A percentile compares a stretch with the other conserved stretches of the same genome.
Evolutionary conservation across 92 coral and sea anemone species (phyloP).

Genomic region (Parazoanthus atlanticus): DNA sequence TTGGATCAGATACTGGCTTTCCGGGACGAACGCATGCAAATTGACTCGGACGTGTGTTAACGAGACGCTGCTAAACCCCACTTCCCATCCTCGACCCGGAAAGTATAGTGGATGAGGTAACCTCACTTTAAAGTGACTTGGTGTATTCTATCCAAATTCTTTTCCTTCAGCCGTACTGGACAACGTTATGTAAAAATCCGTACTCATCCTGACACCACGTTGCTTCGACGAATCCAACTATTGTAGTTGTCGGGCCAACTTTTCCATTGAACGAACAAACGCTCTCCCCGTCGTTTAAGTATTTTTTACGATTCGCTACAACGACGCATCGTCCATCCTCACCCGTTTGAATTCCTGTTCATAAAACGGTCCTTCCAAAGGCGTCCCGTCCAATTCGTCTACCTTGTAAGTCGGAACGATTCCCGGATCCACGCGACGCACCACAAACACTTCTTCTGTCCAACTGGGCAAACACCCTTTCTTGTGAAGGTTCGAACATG

Average conservation of each 20-base stretch:
- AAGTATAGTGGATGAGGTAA: neutral
- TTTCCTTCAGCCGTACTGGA: conserved; percentile 7
- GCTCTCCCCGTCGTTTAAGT: conserved; percentile 17
- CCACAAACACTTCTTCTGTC: conserved; percentile 47
- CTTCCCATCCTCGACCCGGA: too few species aligned
- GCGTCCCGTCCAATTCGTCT: too few species aligned
- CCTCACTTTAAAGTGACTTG: neutral
- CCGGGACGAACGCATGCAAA: neutral
- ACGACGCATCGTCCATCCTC: too few species aligned
- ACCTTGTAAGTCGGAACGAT: conserved; percentile 39
- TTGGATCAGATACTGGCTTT: neutral
- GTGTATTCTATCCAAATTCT: neutral
- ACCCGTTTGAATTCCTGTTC: too few species aligned
- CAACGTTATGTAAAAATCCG: conserved; percentile 31
- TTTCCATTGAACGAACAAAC: conserved; percentile 41
- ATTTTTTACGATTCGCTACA: too few species aligned
- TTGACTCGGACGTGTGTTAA: neutral
- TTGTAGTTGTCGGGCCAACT: conserved; percentile 53
- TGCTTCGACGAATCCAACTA: conserved; percentile 40
- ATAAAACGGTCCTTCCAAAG: conserved; percentile 47
- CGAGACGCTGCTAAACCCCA: conserved; percentile 13
- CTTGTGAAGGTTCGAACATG: neutral
- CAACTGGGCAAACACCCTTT: neutral
- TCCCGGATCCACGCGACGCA: conserved; percentile 13
- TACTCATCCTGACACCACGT: conserved; percentile 3